Percentiles rank a stretch among this genome's conserved stretches.
phyloP scores from a whole-genome alignment of 2,888 invertebrate genomes.

The Eristalis pertinax region DNA sequence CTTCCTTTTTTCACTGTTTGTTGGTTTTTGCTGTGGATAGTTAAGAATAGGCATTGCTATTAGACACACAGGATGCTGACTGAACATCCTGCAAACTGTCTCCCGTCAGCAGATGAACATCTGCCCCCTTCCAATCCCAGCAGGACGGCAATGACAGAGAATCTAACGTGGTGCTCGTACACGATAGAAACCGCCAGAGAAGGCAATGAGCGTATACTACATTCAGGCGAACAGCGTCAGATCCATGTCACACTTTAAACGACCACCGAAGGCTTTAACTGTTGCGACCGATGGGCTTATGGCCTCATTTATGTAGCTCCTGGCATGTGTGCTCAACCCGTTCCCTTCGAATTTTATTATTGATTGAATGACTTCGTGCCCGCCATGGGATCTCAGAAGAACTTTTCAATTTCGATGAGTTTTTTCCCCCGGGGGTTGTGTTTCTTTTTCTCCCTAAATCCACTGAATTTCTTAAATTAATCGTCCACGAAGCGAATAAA shows the following conservation, averaged over 20 bases:
- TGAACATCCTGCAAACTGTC: neutral
- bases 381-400: neutral
- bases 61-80: neutral
- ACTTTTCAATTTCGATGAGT: neutral
- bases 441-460: neutral
- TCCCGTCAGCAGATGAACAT: neutral
- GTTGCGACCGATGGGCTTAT: neutral
- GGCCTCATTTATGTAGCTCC: too few relatives aligned
- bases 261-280: neutral
- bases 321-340: neutral
- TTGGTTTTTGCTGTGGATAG: neutral
- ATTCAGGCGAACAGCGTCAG: neutral
- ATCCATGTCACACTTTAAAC: neutral
- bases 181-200: too few relatives aligned
- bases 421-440: neutral
- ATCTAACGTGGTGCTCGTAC: neutral
- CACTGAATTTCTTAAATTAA: neutral
- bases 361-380: neutral
- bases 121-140: neutral
- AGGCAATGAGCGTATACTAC: neutral
- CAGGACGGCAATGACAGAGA: neutral
- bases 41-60: neutral
- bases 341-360: neutral
- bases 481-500: neutral
- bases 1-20: neutral